Evolutionary conservation across 2,113 vertebrate genomes (phyloP).

Genomic region (Xenotilapia caudafasciata): DNA sequence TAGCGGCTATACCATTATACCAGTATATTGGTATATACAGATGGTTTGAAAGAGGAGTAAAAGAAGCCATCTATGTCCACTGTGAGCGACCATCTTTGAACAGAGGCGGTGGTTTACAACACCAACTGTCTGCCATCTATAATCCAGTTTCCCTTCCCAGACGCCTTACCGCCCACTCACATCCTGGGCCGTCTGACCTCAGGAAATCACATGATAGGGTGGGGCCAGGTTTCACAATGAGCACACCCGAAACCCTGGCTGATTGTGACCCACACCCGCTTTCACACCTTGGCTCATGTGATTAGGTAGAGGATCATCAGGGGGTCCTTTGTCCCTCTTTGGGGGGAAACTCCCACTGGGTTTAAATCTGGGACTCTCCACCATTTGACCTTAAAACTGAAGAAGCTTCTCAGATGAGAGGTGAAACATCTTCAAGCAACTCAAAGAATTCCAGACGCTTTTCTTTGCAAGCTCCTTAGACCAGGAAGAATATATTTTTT

Average conservation of each 20-base stretch:
- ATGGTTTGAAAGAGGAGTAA: too few species aligned
- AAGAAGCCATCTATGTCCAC: not conserved
- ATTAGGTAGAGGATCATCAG: not conserved
- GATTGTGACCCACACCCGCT: accelerated
- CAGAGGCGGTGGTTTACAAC: not conserved
- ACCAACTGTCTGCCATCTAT: not conserved
- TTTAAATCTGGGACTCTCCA: not conserved
- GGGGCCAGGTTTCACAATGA: not conserved
- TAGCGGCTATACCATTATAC: too few species aligned
- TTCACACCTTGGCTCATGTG: not conserved
- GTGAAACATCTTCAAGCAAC: not conserved
- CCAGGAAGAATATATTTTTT: not conserved
- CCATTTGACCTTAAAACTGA: not conserved
- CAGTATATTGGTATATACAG: too few species aligned
- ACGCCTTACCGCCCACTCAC: not conserved
- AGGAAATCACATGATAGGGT: not conserved
- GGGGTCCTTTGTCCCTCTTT: not conserved
- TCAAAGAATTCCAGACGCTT: not conserved
- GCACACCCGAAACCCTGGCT: accelerated
- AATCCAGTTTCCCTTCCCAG: not conserved
- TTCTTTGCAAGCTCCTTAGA: not conserved
- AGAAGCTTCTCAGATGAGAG: not conserved
- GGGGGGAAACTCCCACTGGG: accelerated
- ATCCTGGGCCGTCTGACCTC: not conserved
- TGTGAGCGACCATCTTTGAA: not conserved